phyloP scores from a whole-genome alignment of 2,888 invertebrate species.

The Deilephila porcellus region DNA sequence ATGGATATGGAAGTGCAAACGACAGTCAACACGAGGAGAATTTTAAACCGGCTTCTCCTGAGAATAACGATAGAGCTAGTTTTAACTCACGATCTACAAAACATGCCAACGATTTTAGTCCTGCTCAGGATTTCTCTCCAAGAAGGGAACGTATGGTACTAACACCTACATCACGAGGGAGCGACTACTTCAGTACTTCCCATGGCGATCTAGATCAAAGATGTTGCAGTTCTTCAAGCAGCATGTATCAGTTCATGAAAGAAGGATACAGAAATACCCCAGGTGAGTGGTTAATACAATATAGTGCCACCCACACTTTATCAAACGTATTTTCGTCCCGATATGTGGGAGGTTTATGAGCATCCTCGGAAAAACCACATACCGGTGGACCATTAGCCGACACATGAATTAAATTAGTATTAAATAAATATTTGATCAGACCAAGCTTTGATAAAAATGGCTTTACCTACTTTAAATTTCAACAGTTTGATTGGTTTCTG shows the following conservation, averaged over 20 bases:
- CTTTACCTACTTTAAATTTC: not conserved
- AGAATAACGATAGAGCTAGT: constrained; percentile 24
- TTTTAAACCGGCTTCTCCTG: constrained; percentile 33
- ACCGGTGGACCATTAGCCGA: no score
- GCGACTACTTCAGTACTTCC: constrained; percentile 50
- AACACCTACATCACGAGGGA: constrained; percentile 49
- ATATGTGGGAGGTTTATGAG: no score
- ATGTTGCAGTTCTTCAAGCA: constrained; percentile 43
- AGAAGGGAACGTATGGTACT: constrained; percentile 44
- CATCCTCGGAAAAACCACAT: no score
- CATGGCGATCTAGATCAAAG: constrained; percentile 50
- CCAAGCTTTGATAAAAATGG: not conserved
- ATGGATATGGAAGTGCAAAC: constrained; percentile 62
- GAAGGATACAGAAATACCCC: constrained; percentile 41
- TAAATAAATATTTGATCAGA: not conserved
- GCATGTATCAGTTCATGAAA: constrained; percentile 46
- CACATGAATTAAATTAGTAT: no score
- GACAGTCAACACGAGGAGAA: constrained; percentile 40
- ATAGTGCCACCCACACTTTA: no score
- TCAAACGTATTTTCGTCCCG: no score
- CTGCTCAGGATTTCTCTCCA: not conserved
- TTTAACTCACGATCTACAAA: constrained; percentile 12
- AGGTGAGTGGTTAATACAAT: constrained; percentile 37
- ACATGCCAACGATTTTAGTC: constrained; percentile 3
- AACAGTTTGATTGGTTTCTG: constrained; percentile 3